Evolutionary conservation across 2,797 vertebrate genomes (phyloP).

Genomic region (Synanceia verrucosa): DNA sequence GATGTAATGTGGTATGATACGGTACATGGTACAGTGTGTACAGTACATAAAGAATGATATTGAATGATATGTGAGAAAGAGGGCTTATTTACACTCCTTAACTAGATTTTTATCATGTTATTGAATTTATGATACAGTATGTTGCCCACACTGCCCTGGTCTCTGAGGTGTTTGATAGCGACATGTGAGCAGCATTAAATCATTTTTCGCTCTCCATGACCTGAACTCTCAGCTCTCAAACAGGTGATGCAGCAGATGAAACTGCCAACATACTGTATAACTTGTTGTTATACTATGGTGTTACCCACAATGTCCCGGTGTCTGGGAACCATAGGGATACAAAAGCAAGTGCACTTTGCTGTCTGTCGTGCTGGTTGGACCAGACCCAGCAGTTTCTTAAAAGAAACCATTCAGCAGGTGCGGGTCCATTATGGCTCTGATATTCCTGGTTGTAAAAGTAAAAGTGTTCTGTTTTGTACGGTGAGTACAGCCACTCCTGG

Average conservation of each 20-base stretch:
- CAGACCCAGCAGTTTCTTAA: constrained; percentile 19
- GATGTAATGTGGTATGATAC: neutral
- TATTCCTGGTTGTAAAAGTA: constrained; percentile 7
- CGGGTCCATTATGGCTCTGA: neutral
- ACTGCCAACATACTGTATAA: neutral
- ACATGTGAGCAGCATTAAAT: neutral
- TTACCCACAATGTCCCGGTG: neutral
- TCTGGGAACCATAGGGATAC: constrained; percentile 1
- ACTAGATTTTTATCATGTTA: constrained; percentile 4
- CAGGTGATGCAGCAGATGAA: constrained; percentile 1
- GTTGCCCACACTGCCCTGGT: neutral
- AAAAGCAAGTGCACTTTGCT: constrained; percentile 18
- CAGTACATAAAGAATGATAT: neutral
- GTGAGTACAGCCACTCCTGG: constrained; percentile 3
- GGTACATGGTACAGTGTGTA: neutral
- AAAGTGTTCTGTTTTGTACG: neutral
- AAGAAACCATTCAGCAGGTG: constrained; percentile 30
- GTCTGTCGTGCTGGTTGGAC: constrained; percentile 24
- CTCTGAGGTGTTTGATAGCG: constrained; percentile 9
- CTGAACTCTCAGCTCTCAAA: constrained; percentile 1
- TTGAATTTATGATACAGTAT: constrained; percentile 1
- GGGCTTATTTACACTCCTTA: neutral
- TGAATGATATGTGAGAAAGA: neutral
- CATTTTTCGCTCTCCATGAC: constrained; percentile 9
- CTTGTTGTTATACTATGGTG: neutral